Base-by-base conservation (phyloP, 2,113 vertebrate species). In the Trachemys scripta region DNA sequence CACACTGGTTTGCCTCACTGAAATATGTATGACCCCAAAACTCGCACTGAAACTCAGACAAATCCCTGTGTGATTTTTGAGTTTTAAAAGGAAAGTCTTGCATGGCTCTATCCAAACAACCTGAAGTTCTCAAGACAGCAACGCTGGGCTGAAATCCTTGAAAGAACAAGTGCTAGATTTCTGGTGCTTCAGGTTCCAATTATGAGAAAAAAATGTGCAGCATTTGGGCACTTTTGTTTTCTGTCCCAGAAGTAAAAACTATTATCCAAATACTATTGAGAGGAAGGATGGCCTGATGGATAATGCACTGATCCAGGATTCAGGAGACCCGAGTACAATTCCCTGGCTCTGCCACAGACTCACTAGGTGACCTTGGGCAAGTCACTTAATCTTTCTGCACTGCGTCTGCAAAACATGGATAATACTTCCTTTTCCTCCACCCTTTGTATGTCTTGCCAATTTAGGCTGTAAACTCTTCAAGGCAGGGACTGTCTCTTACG, bases 131-230 rank as follows among this genome's bases (percentile, higher is more conserved):
- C 75, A 3, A 35, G 53, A 57, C 2, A 1, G 3, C 27, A 38
- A 53, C 83, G 45, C 57, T 53, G 57, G 83, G 47, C 47, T 88
- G 54, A 5, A 53, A 76, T 17, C 24, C 86, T 53, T 82, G 42
- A 54, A 62, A 91, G 86, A 84, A 84, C 38, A 78, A 78, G 25
- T n/a, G 35, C 16, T 72, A 38, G 35, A 22, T 72, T 72, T 72
- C 65, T 72, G 75, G 17, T 42, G 75, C 75, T 78, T 27, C 42
- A 22, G 42, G 42, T 47, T 78, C 75, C 24, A 47, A 6, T 7
- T 1, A n/a, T 0, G 0, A 93, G 38, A n/a, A 38, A 79, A 59
- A 49, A 54, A 29, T 10, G 19, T 57, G 47, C 49, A 51, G 69
- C 38, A 94, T 35, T 50, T 79, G 76, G 82, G 49, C 42, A 80